Percentiles rank a stretch among this genome's conserved stretches.
phyloP scores from a whole-genome alignment of 2,888 invertebrate species.

The Athripsodes cinereus region DNA sequence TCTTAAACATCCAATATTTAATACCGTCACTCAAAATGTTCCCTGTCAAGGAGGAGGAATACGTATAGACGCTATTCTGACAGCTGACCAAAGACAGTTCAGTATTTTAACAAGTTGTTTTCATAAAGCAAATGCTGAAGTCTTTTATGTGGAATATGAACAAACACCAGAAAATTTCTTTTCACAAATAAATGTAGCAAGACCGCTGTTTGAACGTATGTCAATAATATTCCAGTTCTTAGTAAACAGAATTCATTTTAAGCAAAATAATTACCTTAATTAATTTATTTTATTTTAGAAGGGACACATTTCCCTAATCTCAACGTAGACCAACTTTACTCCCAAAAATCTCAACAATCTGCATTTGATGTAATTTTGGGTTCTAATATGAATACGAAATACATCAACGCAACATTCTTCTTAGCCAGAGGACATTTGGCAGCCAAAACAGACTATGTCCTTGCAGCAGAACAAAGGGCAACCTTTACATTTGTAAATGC shows the following conservation, averaged over 20 bases:
- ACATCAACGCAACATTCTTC: constrained; percentile 42
- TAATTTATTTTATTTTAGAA: constrained; percentile 12
- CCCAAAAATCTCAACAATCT: constrained; percentile 15
- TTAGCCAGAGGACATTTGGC: constrained; percentile 56
- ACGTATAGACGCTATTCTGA: constrained; percentile 23
- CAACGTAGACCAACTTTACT: constrained; percentile 18
- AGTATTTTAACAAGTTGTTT: constrained; percentile 13
- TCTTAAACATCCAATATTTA: constrained; percentile 4
- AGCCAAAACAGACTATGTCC: constrained; percentile 58
- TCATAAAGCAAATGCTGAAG: constrained; percentile 15
- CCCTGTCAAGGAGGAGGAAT: constrained; percentile 27
- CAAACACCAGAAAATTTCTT: constrained; percentile 16
- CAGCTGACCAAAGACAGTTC: not conserved
- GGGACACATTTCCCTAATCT: constrained; percentile 21
- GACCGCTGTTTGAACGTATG: constrained; percentile 21
- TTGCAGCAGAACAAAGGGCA: constrained; percentile 50
- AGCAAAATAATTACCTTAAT: too few relatives aligned
- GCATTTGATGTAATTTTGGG: constrained; percentile 19
- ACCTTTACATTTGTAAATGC: constrained; percentile 61
- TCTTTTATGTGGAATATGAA: constrained; percentile 16
- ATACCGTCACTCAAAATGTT: constrained; percentile 3
- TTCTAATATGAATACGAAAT: constrained; percentile 31
- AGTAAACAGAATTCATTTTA: too few relatives aligned
- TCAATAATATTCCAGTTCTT: not conserved
- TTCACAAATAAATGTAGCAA: constrained; percentile 12